phyloP scores from a whole-genome alignment of 2,113 vertebrate genomes.

The Tragelaphus scriptus region DNA sequence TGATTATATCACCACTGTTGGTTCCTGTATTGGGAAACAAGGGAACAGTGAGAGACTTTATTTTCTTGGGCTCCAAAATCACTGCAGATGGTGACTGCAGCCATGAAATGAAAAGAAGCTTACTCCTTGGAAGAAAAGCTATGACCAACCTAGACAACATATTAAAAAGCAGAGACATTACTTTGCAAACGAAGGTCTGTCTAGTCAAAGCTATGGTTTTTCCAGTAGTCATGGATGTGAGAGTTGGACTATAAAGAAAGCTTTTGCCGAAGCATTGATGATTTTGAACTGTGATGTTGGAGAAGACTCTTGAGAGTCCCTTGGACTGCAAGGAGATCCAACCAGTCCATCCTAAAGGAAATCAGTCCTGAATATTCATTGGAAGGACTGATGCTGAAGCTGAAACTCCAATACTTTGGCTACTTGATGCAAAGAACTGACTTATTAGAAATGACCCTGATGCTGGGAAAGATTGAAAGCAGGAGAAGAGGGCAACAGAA shows the following conservation, averaged over 20 bases:
- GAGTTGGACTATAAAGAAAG: background rate
- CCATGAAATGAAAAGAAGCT: background rate
- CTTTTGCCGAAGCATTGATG: fast-evolving
- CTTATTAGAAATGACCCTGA: background rate
- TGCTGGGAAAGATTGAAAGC: background rate
- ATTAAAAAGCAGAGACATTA: background rate
- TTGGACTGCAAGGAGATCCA: background rate
- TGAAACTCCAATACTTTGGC: background rate
- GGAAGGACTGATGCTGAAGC: background rate
- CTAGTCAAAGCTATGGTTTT: background rate
- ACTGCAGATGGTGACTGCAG: background rate
- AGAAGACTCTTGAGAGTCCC: background rate
- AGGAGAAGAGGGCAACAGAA: background rate
- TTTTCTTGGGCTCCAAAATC: background rate
- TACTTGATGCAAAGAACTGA: background rate
- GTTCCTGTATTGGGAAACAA: background rate
- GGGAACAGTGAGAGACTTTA: background rate
- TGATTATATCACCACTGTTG: background rate
- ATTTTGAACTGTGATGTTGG: background rate
- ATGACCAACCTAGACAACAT: background rate
- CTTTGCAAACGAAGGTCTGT: background rate
- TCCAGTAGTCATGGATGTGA: background rate
- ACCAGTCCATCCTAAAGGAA: background rate
- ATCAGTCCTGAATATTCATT: background rate
- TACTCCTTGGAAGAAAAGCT: background rate